phyloP scores from a whole-genome alignment of 2,113 vertebrate genomes.

The Rhabdomys dilectus region DNA sequence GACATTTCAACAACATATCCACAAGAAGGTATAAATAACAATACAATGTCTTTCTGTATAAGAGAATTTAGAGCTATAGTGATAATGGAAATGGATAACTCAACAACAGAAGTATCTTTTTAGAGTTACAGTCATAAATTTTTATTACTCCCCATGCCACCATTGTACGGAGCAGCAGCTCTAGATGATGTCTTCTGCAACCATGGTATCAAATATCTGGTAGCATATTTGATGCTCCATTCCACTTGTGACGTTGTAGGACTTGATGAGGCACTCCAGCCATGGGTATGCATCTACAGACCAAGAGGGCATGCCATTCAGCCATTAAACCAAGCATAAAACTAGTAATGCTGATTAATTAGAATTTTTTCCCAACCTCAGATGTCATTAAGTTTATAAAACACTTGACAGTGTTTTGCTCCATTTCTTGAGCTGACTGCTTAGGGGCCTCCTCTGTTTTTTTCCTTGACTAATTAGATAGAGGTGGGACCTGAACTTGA shows the following conservation, averaged over 20 bases:
- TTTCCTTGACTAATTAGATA: background rate
- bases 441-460: background rate
- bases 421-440: background rate
- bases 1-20: slow-evolving; percentile 30
- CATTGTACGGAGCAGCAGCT: background rate
- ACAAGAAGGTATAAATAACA: background rate
- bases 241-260: slow-evolving; percentile 86
- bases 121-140: background rate
- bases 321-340: slow-evolving; percentile 10
- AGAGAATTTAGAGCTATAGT: background rate
- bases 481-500: background rate
- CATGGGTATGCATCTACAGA: slow-evolving; percentile 90
- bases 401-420: background rate
- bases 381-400: slow-evolving; percentile 30
- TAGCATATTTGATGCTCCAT: slow-evolving; percentile 86
- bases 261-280: slow-evolving; percentile 92
- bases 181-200: slow-evolving; percentile 86
- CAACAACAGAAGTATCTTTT: background rate
- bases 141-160: background rate
- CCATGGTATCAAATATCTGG: slow-evolving; percentile 91
- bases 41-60: background rate
- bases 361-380: background rate
- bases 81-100: background rate
- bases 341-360: background rate
- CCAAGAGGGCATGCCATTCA: slow-evolving; percentile 60